These are phyloP conservation scores for Pteria penguin DNA, from an alignment of 2,888 invertebrate genomes.

Conservation along the genomic window DNA sequence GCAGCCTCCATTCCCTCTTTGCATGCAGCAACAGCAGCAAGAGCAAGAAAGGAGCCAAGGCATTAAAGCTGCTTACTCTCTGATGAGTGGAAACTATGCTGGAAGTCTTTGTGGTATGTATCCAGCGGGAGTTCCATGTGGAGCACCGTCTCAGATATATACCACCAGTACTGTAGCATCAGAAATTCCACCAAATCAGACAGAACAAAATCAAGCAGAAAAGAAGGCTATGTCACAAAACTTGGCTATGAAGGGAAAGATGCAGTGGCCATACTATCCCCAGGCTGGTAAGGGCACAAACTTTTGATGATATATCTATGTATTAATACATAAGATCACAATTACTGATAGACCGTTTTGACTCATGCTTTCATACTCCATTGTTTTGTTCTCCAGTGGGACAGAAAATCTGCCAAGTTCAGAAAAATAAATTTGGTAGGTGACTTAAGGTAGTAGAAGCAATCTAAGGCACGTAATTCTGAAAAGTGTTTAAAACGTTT, in stretches of 20 bases:
- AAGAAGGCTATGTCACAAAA: neutral
- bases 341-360: no score
- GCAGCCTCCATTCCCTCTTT: constrained; percentile 47
- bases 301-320: no score
- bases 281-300: constrained; percentile 50
- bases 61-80: neutral
- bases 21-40: neutral
- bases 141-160: neutral
- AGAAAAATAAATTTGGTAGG: no score
- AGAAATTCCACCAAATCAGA: neutral
- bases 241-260: neutral
- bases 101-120: constrained; percentile 4
- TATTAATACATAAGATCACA: no score
- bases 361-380: no score
- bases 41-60: neutral
- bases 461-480: no score
- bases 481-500: no score
- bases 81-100: neutral
- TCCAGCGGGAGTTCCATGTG: constrained; percentile 7
- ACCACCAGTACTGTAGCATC: neutral
- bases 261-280: constrained; percentile 52
- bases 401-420: no score
- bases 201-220: neutral
- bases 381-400: no score
- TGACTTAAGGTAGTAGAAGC: no score